phyloP scores from a whole-genome alignment of 1,140 invertebrate species.

The Scylla paramamosain region DNA sequence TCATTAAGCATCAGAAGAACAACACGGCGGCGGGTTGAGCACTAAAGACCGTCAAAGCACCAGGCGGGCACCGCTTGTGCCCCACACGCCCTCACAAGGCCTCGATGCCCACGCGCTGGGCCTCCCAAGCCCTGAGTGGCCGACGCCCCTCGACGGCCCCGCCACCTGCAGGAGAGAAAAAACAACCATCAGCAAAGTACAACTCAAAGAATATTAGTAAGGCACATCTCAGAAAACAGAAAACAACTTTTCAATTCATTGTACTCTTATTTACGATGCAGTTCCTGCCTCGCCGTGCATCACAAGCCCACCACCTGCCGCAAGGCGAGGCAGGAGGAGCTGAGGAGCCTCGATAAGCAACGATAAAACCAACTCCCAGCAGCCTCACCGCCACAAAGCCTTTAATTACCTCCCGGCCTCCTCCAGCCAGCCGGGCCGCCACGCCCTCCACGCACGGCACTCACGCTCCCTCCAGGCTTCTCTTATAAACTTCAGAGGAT shows the following conservation, averaged over 20 bases:
- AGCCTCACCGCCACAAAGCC: neutral
- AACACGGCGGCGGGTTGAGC: neutral
- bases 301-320: neutral
- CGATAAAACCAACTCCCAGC: neutral
- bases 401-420: neutral
- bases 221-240: neutral
- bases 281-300: neutral
- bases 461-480: constrained; percentile 27
- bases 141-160: constrained; percentile 50
- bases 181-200: neutral
- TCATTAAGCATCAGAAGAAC: neutral
- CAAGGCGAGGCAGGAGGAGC: neutral
- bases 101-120: neutral
- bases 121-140: constrained; percentile 32
- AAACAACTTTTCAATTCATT: no score
- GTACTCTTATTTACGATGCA: no score
- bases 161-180: constrained; percentile 33
- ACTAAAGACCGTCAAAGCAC: neutral
- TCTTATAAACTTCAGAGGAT: neutral
- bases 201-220: neutral
- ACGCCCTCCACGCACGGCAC: neutral
- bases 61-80: neutral
- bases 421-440: neutral
- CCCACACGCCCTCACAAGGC: neutral
- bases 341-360: neutral